phyloP scores from a whole-genome alignment of 2,113 vertebrate species.

The Neolamprologus brichardi region DNA sequence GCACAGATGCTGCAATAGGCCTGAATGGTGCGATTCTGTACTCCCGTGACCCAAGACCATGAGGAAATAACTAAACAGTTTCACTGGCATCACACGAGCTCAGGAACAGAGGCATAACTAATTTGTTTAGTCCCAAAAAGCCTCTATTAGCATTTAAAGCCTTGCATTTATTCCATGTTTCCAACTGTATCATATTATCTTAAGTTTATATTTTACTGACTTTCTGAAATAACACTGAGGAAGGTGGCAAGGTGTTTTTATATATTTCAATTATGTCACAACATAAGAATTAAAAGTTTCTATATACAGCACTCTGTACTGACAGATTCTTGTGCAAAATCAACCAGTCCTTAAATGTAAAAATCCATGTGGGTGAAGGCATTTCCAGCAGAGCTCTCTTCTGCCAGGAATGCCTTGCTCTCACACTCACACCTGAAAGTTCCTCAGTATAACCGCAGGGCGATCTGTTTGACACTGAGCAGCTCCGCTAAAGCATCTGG shows the following conservation, averaged over 20 bases:
- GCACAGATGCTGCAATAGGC: background rate
- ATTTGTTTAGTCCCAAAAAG: background rate
- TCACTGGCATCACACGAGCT: background rate
- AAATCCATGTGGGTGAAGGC: background rate
- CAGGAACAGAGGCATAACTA: background rate
- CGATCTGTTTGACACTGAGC: background rate
- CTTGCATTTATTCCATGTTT: background rate
- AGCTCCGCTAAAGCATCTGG: background rate
- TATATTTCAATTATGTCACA: background rate
- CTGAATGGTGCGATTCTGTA: background rate
- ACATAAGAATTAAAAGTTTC: background rate
- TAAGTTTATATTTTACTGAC: background rate
- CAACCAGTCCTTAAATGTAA: background rate
- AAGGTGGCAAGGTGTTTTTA: background rate
- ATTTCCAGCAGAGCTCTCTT: background rate
- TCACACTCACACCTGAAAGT: background rate
- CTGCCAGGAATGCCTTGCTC: background rate
- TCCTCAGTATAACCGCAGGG: background rate
- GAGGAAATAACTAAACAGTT: background rate
- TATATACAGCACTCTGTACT: background rate
- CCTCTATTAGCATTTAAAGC: background rate
- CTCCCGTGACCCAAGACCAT: background rate
- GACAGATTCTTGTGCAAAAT: background rate
- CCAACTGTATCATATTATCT: background rate
- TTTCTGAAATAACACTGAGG: background rate